Conservation (phyloP, 2,888 invertebrate species). For the Cryptocheilus praepositus region DNA sequence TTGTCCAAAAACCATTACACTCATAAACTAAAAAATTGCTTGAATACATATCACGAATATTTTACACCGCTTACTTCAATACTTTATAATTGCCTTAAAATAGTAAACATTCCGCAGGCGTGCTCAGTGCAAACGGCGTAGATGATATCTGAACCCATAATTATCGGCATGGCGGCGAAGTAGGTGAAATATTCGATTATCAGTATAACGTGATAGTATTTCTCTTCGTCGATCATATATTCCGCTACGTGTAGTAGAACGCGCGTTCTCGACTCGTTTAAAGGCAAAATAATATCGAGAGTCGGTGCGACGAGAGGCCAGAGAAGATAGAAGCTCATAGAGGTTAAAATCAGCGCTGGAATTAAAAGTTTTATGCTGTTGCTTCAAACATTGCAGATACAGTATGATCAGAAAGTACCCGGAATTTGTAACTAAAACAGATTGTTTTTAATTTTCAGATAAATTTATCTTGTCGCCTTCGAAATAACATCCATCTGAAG, state of each 20-base stretch:
- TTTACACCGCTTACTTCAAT: no score
- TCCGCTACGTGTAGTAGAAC: not conserved
- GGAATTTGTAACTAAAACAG: no score
- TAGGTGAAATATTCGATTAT: not conserved
- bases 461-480: no score
- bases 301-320: not conserved
- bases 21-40: no score
- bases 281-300: not conserved
- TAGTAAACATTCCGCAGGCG: not conserved
- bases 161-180: not conserved
- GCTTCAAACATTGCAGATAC: no score
- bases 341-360: not conserved
- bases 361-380: no score
- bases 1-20: no score
- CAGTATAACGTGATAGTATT: not conserved
- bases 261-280: not conserved
- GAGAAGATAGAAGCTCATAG: not conserved
- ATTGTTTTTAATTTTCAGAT: no score
- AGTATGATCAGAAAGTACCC: no score
- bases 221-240: slow-evolving; percentile 1
- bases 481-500: no score
- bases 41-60: no score
- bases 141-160: not conserved
- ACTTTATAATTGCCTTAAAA: not conserved
- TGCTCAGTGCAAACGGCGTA: not conserved